A percentile compares a stretch with the other conserved stretches of the same genome.
phyloP scores from a whole-genome alignment of 64 coral and sea anemone species.

The Dendronephthya gigantea region DNA sequence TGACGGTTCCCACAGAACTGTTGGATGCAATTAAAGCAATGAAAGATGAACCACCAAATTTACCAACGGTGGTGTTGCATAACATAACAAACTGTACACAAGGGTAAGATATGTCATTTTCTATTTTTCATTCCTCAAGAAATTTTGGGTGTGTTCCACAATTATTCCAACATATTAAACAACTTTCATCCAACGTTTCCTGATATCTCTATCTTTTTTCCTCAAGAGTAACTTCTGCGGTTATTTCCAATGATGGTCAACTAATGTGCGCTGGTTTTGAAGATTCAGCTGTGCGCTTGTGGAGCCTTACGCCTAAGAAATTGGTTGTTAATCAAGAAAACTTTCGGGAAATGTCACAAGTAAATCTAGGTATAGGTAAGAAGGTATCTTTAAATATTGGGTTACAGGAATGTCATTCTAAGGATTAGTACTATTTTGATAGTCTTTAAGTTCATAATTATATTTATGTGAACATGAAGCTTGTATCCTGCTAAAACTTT shows the following conservation, averaged over 20 bases:
- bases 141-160: background rate
- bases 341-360: slow-evolving; percentile 63
- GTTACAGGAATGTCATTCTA: too few species aligned
- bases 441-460: too few species aligned
- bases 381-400: too few species aligned
- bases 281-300: slow-evolving; percentile 73
- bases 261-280: slow-evolving; percentile 89
- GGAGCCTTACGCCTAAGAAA: slow-evolving; percentile 94
- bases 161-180: too few species aligned
- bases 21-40: background rate
- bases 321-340: slow-evolving; percentile 59
- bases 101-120: background rate
- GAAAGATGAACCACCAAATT: background rate
- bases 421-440: too few species aligned
- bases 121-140: background rate
- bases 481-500: too few species aligned
- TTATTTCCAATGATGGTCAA: slow-evolving; percentile 60
- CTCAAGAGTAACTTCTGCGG: slow-evolving; percentile 53
- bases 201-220: background rate
- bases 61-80: background rate
- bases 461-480: too few species aligned
- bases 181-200: too few species aligned
- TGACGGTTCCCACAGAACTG: background rate
- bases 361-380: slow-evolving; percentile 71
- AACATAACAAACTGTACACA: background rate